Percentiles rank a stretch among this genome's conserved stretches.
phyloP scores from a whole-genome alignment of 2,113 vertebrate species.

The Climacteris rufus region DNA sequence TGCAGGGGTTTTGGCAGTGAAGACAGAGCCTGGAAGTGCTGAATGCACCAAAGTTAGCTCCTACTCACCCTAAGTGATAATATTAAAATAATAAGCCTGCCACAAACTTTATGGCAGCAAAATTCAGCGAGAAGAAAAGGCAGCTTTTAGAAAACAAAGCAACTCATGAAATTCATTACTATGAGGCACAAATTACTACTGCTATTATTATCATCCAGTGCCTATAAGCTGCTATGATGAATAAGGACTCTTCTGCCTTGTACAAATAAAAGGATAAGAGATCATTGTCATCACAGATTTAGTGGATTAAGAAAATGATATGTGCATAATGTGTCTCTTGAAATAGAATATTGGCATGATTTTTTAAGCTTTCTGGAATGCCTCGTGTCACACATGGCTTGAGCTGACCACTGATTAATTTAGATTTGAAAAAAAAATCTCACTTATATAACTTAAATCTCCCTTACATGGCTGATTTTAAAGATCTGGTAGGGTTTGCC shows the following conservation, averaged over 20 bases:
- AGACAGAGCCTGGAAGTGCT: not conserved
- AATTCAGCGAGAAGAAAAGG: not conserved
- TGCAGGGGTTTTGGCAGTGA: not conserved
- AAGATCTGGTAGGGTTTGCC: not conserved
- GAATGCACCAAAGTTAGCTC: not conserved
- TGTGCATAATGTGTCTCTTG: not conserved
- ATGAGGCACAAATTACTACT: not conserved
- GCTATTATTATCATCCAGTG: not conserved
- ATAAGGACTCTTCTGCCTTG: not conserved
- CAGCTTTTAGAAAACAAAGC: conserved; percentile 10
- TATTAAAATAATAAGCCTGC: not conserved
- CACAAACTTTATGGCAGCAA: not conserved
- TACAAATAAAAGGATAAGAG: not conserved
- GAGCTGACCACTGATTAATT: not conserved
- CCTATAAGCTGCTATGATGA: not conserved
- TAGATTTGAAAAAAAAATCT: not conserved
- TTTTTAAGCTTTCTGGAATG: not conserved
- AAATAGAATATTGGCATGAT: not conserved
- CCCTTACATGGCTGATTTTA: not conserved
- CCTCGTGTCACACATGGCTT: not conserved
- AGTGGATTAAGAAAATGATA: not conserved
- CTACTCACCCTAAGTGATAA: not conserved
- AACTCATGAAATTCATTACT: not conserved
- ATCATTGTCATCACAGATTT: not conserved
- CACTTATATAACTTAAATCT: not conserved